A percentile compares a stretch with the other conserved stretches of the same genome.
These are phyloP conservation scores for Tenodera sinensis DNA, from an alignment of 2,888 invertebrate genomes.

Conservation along the genomic window DNA sequence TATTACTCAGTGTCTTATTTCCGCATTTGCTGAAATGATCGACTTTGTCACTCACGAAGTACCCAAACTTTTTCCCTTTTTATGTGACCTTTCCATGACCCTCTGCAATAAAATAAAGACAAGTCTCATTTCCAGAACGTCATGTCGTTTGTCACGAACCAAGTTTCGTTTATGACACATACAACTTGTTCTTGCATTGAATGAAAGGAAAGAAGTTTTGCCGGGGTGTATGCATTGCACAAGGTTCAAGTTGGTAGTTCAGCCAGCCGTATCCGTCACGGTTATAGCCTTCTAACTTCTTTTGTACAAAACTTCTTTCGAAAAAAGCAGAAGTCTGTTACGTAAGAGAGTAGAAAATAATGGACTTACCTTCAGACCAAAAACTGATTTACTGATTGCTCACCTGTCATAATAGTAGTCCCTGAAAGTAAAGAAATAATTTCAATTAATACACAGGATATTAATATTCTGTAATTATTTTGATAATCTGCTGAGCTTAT, in stretches of 20 bases:
- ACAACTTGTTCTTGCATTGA: background rate
- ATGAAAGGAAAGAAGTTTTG: background rate
- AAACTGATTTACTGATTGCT: conserved; percentile 39
- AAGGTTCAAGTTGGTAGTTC: background rate
- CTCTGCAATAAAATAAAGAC: background rate
- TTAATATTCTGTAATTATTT: no score
- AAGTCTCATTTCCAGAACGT: background rate
- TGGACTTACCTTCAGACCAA: background rate
- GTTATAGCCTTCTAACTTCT: background rate
- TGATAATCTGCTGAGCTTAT: no score
- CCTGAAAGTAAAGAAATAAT: conserved; percentile 53
- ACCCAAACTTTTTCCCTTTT: no score
- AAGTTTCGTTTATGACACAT: background rate
- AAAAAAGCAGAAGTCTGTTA: background rate
- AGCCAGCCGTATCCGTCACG: background rate
- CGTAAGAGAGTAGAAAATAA: background rate
- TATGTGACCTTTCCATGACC: no score
- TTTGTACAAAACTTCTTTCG: background rate
- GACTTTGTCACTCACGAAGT: no score
- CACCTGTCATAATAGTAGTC: conserved; percentile 67
- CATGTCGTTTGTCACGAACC: background rate
- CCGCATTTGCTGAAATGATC: no score
- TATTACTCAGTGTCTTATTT: no score
- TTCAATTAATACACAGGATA: background rate
- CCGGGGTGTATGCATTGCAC: background rate